phyloP scores from a whole-genome alignment of 2,888 invertebrate species.

The Drosophila mulleri region DNA sequence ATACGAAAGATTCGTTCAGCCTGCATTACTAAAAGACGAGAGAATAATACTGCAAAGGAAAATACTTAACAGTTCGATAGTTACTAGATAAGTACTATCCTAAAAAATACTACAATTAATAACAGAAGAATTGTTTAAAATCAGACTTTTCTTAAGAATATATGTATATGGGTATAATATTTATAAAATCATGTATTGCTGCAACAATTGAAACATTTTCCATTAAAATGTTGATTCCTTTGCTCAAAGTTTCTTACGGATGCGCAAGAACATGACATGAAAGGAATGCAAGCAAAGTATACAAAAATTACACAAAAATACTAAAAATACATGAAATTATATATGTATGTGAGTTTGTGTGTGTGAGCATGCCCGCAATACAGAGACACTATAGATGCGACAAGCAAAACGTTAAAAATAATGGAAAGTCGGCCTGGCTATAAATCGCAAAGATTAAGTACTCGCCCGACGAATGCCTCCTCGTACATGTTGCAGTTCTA shows the following conservation, averaged over 20 bases:
- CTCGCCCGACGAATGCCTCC: conserved; percentile 30
- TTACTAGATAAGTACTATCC: no score
- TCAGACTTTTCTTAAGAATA: background rate
- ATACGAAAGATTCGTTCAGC: no score
- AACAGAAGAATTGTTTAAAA: background rate
- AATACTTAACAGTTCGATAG: no score
- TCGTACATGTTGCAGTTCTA: conserved; percentile 62
- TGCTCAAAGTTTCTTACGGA: conserved; percentile 23
- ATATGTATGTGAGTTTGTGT: background rate
- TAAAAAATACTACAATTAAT: no score
- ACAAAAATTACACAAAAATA: conserved; percentile 24
- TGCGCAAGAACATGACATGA: conserved; percentile 55
- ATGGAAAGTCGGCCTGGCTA: conserved; percentile 65
- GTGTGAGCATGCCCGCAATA: conserved; percentile 2
- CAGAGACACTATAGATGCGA: conserved; percentile 19
- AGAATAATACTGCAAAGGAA: no score
- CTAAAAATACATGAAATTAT: conserved; percentile 33
- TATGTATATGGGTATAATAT: background rate
- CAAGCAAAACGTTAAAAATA: conserved; percentile 62
- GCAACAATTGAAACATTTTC: background rate
- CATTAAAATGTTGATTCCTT: background rate
- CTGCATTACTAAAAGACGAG: no score
- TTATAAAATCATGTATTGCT: background rate
- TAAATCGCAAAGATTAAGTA: conserved; percentile 76
- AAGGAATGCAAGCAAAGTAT: conserved; percentile 58